Evolutionary conservation across 2,797 vertebrate genomes (phyloP).

Genomic region (Anabacerthia variegaticeps): DNA sequence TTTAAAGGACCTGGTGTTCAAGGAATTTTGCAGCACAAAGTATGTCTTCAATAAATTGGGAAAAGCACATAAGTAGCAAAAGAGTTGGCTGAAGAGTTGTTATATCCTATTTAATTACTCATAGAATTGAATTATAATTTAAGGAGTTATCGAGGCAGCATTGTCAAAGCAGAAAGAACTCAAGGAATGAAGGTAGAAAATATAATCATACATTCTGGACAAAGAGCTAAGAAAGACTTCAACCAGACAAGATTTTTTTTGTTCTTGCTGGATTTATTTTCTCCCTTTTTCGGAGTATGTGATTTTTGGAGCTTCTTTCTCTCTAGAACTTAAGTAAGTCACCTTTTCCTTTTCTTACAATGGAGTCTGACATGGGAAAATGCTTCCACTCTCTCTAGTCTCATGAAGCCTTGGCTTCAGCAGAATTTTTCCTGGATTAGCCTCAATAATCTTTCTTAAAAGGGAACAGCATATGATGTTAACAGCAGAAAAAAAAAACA

Average conservation of each 20-base stretch:
- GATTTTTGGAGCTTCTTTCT: neutral
- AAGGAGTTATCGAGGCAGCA: neutral
- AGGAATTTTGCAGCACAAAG: neutral
- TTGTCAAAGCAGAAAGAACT: neutral
- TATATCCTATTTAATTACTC: neutral
- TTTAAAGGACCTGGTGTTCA: neutral
- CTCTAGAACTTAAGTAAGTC: neutral
- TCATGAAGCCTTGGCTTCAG: neutral
- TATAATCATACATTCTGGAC: neutral
- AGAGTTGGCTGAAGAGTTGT: neutral
- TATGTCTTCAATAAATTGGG: neutral
- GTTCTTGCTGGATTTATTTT: neutral
- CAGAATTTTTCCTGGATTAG: neutral
- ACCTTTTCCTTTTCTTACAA: neutral
- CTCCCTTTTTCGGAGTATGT: neutral
- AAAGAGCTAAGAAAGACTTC: neutral
- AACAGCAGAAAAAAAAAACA: neutral
- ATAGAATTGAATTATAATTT: neutral
- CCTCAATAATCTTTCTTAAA: neutral
- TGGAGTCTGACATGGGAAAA: neutral
- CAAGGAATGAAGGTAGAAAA: neutral
- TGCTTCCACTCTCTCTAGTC: neutral
- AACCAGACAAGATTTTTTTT: neutral
- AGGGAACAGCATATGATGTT: neutral
- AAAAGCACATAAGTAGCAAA: neutral